These are phyloP conservation scores for Lucilia cuprina DNA, from an alignment of 1,140 invertebrate genomes.

Conservation along the genomic window DNA sequence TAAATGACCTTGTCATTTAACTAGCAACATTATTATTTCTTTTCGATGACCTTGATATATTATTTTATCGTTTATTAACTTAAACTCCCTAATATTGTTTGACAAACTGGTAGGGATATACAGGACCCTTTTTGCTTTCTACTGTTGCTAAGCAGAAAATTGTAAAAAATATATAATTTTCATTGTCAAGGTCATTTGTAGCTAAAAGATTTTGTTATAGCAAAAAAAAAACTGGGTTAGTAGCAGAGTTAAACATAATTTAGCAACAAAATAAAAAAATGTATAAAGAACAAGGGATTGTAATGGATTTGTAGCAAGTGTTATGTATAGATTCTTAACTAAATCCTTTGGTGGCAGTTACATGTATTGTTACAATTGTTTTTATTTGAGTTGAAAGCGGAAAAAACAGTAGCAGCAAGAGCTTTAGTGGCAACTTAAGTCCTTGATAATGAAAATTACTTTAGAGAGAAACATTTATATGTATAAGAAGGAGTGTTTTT, in stretches of 20 bases:
- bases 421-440: neutral
- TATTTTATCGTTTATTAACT: neutral
- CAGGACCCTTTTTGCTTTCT: neutral
- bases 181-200: conserved; percentile 27
- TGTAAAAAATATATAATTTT: neutral
- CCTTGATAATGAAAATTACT: conserved; percentile 31
- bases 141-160: conserved; percentile 10
- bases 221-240: conserved; percentile 14
- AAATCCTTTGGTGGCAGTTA: conserved; percentile 30
- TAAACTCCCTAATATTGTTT: conserved; percentile 7
- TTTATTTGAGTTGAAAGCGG: neutral
- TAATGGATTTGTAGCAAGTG: neutral
- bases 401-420: neutral
- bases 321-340: neutral
- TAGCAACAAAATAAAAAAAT: neutral
- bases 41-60: conserved; percentile 8
- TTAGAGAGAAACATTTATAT: neutral
- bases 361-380: conserved; percentile 16
- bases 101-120: neutral
- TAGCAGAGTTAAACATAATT: conserved; percentile 9
- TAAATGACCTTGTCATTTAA: conserved; percentile 24
- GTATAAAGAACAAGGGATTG: neutral
- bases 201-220: neutral
- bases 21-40: neutral
- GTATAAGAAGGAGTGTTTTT: neutral